phyloP scores from a whole-genome alignment of 53 echinoderm and acorn worm genomes.

The Echinometra lucunter region DNA sequence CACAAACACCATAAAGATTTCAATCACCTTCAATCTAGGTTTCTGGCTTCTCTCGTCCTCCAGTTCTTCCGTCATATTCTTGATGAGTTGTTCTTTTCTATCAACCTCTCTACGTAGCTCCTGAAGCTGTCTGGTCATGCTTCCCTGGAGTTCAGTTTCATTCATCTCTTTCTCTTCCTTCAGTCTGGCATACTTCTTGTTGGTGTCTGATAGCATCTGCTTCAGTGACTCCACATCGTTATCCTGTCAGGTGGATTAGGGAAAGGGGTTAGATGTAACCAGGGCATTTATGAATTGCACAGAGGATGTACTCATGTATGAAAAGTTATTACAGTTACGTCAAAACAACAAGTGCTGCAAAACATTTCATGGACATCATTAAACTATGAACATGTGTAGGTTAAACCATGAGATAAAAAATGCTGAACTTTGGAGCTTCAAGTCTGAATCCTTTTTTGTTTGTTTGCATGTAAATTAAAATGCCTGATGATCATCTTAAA shows the following conservation, averaged over 20 bases:
- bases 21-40: constrained; percentile 75
- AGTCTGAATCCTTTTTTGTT: too few species aligned
- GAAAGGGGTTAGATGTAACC: neutral
- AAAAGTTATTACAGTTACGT: too few species aligned
- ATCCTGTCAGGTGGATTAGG: constrained; percentile 29
- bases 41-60: constrained; percentile 80
- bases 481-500: too few species aligned
- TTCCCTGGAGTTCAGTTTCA: constrained; percentile 73
- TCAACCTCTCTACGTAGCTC: constrained; percentile 76
- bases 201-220: constrained; percentile 77
- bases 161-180: constrained; percentile 76
- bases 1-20: too few species aligned
- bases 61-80: constrained; percentile 79
- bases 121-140: constrained; percentile 73
- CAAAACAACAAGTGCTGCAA: too few species aligned
- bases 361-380: too few species aligned
- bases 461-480: too few species aligned
- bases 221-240: constrained; percentile 82
- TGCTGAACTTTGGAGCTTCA: too few species aligned
- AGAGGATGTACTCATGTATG: neutral
- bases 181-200: constrained; percentile 73
- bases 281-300: neutral
- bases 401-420: too few species aligned
- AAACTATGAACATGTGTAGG: too few species aligned
- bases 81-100: constrained; percentile 84